These are phyloP conservation scores for Anoncus sp. DNA, from an alignment of 2,888 invertebrate genomes.

Conservation along the genomic window DNA sequence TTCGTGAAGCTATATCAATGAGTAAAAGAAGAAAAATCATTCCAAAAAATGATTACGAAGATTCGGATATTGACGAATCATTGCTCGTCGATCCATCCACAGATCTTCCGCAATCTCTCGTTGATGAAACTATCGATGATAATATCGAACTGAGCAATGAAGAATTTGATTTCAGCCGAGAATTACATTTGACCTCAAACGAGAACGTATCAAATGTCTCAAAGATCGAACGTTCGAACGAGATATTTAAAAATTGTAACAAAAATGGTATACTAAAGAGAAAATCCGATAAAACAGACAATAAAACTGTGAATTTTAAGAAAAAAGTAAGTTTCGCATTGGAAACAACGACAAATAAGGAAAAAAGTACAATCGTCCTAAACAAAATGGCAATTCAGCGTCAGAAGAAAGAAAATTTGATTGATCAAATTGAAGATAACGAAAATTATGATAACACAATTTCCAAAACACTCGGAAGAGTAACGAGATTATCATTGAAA, in stretches of 20 bases:
- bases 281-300: too few species aligned
- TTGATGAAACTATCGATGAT: constrained; percentile 18
- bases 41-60: constrained; percentile 30
- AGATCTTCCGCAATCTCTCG: constrained; percentile 46
- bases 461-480: too few species aligned
- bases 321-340: too few species aligned
- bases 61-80: constrained; percentile 50
- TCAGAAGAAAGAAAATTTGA: too few species aligned
- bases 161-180: constrained; percentile 46
- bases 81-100: constrained; percentile 54
- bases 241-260: too few species aligned
- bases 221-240: constrained; percentile 3
- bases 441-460: too few species aligned
- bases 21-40: background rate
- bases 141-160: constrained; percentile 19
- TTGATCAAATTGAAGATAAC: background rate
- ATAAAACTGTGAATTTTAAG: too few species aligned
- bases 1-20: background rate
- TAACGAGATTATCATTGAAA: constrained; percentile 38
- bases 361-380: constrained; percentile 2
- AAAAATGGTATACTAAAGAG: too few species aligned
- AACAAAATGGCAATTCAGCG: background rate
- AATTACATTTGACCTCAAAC: too few species aligned
- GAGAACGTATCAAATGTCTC: background rate
- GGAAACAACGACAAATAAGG: too few species aligned